Conservation (phyloP, 2,113 vertebrate species). For the Sminthopsis crassicaudata region DNA sequence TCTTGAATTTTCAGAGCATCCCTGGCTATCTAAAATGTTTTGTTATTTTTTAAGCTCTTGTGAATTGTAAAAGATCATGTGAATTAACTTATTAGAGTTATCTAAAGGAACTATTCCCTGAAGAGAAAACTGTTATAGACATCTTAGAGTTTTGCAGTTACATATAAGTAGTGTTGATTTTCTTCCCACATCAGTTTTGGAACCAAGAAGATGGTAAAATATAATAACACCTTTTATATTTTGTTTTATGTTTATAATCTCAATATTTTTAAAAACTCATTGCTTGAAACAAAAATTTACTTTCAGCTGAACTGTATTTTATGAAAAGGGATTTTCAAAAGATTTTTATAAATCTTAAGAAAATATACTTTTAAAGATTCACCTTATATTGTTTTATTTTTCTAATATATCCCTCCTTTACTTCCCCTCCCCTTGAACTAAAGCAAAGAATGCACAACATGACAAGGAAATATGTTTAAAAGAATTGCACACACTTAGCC, state of each 20-base stretch:
- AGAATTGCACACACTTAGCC: too few relatives aligned
- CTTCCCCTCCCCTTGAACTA: neutral
- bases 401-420: neutral
- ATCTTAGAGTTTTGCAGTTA: constrained; percentile 9
- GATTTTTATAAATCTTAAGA: neutral
- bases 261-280: neutral
- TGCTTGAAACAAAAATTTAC: neutral
- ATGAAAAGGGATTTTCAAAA: constrained; percentile 17
- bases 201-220: constrained; percentile 44
- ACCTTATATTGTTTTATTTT: neutral
- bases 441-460: neutral
- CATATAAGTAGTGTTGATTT: constrained; percentile 43
- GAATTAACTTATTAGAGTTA: too few relatives aligned
- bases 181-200: constrained; percentile 8
- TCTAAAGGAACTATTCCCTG: too few relatives aligned
- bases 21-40: too few relatives aligned
- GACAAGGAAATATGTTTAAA: too few relatives aligned
- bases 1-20: too few relatives aligned
- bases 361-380: constrained; percentile 7
- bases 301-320: neutral
- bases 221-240: neutral
- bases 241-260: too few relatives aligned
- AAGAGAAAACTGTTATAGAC: too few relatives aligned
- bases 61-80: too few relatives aligned
- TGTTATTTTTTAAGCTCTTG: too few relatives aligned